A percentile compares a stretch with the other conserved stretches of the same genome.
phyloP scores from a whole-genome alignment of 2,113 vertebrate genomes.

The Ceyx margarethae region DNA sequence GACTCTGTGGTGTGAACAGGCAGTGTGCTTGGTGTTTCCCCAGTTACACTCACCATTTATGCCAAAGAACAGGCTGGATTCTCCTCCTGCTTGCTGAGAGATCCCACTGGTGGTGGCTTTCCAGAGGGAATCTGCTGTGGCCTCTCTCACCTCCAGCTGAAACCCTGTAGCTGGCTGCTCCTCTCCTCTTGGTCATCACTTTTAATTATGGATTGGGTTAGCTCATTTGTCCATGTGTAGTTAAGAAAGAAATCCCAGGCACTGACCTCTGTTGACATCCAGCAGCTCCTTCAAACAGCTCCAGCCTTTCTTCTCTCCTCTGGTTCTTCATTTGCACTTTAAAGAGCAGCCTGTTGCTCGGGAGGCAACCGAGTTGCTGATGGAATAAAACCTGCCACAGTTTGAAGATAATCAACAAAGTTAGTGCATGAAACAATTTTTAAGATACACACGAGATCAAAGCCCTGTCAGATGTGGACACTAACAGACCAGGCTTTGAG shows the following conservation, averaged over 20 bases:
- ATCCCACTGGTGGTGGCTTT: neutral
- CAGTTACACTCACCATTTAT: neutral
- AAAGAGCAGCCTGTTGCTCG: neutral
- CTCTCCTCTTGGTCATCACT: neutral
- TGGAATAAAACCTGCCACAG: slow-evolving; percentile 45
- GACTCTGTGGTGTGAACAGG: too few relatives aligned
- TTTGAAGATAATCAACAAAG: slow-evolving; percentile 62
- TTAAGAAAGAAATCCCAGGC: neutral
- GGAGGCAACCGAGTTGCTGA: slow-evolving; percentile 1
- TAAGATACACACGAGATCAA: slow-evolving; percentile 46
- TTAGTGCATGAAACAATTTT: slow-evolving; percentile 51
- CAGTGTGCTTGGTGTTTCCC: neutral
- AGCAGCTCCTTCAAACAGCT: slow-evolving; percentile 17
- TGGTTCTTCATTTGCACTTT: slow-evolving; percentile 50
- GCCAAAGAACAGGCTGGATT: neutral
- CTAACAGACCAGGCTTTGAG: slow-evolving; percentile 27
- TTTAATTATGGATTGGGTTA: neutral
- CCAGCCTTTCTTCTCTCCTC: slow-evolving; percentile 10
- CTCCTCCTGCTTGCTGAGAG: neutral
- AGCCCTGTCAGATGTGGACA: slow-evolving; percentile 23
- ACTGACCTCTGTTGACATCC: neutral
- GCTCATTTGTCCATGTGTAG: neutral
- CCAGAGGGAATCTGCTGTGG: neutral
- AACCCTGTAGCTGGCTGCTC: neutral
- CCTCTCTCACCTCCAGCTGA: neutral